Conservation (phyloP, 2,888 invertebrate genomes). For the Charanyca ferruginea region DNA sequence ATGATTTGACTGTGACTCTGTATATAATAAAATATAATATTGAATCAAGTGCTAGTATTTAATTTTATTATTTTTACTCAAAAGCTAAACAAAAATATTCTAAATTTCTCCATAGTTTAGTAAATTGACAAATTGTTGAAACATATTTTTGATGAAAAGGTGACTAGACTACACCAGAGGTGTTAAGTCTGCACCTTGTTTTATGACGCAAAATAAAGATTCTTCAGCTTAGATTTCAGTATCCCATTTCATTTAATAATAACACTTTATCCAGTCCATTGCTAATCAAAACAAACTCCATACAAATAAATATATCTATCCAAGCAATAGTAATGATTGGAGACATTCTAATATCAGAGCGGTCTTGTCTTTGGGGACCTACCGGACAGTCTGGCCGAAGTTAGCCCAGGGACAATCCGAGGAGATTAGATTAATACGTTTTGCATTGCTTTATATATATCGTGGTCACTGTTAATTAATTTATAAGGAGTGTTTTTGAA, state of each 20-base stretch:
- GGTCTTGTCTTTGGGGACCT: conserved; percentile 73
- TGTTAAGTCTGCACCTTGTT: too few species aligned
- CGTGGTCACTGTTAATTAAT: conserved; percentile 39
- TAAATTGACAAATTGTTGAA: too few species aligned
- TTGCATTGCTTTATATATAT: conserved; percentile 68
- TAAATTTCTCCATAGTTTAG: too few species aligned
- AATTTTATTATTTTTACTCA: too few species aligned
- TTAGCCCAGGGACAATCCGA: conserved; percentile 67
- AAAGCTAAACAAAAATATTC: too few species aligned
- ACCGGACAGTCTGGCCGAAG: conserved; percentile 69
- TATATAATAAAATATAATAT: too few species aligned
- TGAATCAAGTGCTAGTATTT: too few species aligned
- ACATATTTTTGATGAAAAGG: too few species aligned
- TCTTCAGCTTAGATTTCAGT: too few species aligned
- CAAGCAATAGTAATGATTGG: conserved; percentile 64
- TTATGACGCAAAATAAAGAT: too few species aligned
- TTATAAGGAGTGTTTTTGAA: neutral
- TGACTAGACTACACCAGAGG: too few species aligned
- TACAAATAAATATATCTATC: conserved; percentile 38
- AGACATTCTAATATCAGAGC: conserved; percentile 78
- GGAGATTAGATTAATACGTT: conserved; percentile 75
- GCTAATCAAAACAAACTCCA: conserved; percentile 17
- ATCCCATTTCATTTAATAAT: neutral
- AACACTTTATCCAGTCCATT: neutral
- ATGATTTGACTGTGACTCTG: too few species aligned